Evolutionary conservation across 2,113 vertebrate genomes (phyloP), one percentile per base, ranked within the genome.

Genomic region (Plecturocebus donacophilus): DNA sequence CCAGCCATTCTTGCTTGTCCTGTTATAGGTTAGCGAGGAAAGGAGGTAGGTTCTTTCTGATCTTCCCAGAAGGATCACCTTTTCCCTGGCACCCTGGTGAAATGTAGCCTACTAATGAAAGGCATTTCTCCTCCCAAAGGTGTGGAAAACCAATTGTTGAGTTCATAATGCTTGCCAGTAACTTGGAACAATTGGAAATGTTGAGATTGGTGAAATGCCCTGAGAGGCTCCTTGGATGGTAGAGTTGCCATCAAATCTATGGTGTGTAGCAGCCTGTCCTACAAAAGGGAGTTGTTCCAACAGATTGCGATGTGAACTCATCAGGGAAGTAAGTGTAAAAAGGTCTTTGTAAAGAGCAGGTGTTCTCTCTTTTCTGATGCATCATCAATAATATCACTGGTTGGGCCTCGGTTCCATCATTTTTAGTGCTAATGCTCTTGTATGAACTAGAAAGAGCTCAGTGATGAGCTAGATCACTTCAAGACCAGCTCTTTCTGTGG

Each of bases 261-360:
- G 6, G 35, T 27, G 0, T 58, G 80, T 66, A 82, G 89, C 25
- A 19, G 38, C 42, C 40, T 85, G 40, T 73, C 83, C 40, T 64
- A 42, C n/a, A 77, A 54, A 86, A 89, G 4, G 64, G 35, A 54
- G 90, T 54, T 0, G 1, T 87, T 93, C 77, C 95, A 82, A 6
- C 0, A 5, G 7, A 79, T 1, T 38, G 25, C 68, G 94, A 94
- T 75, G 90, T 89, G 95, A 93, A 91, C 95, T 97, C 96, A 61
- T 30, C 92, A 88, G 19, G 16, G 42, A 90, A 93, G 77, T 79
- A 52, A 21, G 84, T 84, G 64, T 38, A 87, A 16, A 42, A 2
- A 12, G 64, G 86, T 54, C 85, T 97, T 97, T 97, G 87, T 96
- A 86, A 94, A 93, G 77, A 97, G 95, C 96, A 98, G 96, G 83